These are phyloP conservation scores for Aurelia aurita DNA, from an alignment of 30 jellyfish, hydroid and myxozoan genomes.

Conservation along the genomic window DNA sequence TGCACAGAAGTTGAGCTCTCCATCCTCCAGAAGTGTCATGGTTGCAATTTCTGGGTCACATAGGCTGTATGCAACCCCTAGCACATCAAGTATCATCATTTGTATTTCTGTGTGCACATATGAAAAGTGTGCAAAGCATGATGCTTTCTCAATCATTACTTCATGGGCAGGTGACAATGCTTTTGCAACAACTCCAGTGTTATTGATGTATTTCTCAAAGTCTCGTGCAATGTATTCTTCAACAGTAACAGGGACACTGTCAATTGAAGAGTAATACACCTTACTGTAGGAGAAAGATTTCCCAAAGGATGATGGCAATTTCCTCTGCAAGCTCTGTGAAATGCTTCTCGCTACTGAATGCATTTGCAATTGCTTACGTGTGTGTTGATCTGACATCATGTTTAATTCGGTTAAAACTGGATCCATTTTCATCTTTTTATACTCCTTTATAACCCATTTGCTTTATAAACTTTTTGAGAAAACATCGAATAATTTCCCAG, in stretches of 20 bases:
- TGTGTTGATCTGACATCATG: too few relatives aligned
- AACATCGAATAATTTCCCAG: too few relatives aligned
- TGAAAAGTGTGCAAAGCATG: slow-evolving; percentile 10
- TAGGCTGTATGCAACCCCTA: slow-evolving; percentile 33
- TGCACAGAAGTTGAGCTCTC: slow-evolving; percentile 35
- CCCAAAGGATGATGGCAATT: too few relatives aligned
- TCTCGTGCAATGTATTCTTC: slow-evolving; percentile 42
- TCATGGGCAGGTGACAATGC: slow-evolving; percentile 2
- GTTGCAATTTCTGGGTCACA: slow-evolving; percentile 59
- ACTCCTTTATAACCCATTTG: too few relatives aligned
- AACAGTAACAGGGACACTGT: slow-evolving; percentile 22
- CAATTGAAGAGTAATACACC: too few relatives aligned
- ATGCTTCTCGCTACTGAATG: too few relatives aligned
- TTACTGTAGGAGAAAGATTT: too few relatives aligned
- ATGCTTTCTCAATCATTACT: slow-evolving; percentile 6
- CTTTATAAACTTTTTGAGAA: too few relatives aligned
- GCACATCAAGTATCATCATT: slow-evolving; percentile 19
- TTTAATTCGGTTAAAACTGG: too few relatives aligned
- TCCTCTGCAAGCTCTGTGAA: too few relatives aligned
- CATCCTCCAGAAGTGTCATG: slow-evolving; percentile 20
- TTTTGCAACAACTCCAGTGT: slow-evolving; percentile 4
- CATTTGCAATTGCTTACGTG: too few relatives aligned
- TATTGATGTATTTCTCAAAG: slow-evolving; percentile 32
- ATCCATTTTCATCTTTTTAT: too few relatives aligned
- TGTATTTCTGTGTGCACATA: slow-evolving; percentile 17